Evolutionary conservation across 2,113 vertebrate species (phyloP), one percentile per base, ranked within the genome.

Genomic region (Tylochromis polylepis): DNA sequence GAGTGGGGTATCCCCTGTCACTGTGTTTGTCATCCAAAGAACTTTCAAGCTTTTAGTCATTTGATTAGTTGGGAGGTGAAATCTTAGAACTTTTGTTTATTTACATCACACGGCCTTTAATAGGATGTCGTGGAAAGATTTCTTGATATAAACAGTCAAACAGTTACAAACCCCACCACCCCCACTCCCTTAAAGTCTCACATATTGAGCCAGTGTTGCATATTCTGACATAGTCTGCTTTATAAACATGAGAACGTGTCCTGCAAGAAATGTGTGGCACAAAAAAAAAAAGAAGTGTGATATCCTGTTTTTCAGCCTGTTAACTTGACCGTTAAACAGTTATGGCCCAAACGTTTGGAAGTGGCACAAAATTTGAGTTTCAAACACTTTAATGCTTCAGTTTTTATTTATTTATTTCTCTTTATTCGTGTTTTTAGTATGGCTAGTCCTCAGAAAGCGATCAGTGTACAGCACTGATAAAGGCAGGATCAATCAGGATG

Each of bases 1-100:
- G 12, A 24, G 36, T 6, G 2, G 15, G 70, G 27, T 3, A 5
- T 77, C 70, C 3, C 4, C 70, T 77, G 70, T 18, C 4, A 43
- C 18, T 38, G 10, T 14, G 14, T 3, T 51, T 51, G 31, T 51
- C 1, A 0, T 20, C 18, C 70, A 77, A 12, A 51, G 24, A 31
- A 77, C 27, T 51, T 12, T 31, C 43, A 77, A 11, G 4, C 16
- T 29, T 75, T 70, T 70, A 0, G 0, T 43, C n/a, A 16, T 46
- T 24, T 72, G 27, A 72, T 43, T 46, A 46, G 14, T 16, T 46
- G 14, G 22, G 22, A 9, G 10, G 41, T 29, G 5, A 49, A 75
- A 75, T 75, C 9, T 49, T 49, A 29, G 16, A 18, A 72, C 3
- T 16, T 49, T 51, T n/a, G 14, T 77, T 77, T 51, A 11, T 51